Percentiles rank a stretch among this genome's conserved stretches.
These are phyloP conservation scores for Herminia tarsipennalis DNA, from an alignment of 2,888 invertebrate genomes.

Conservation along the genomic window DNA sequence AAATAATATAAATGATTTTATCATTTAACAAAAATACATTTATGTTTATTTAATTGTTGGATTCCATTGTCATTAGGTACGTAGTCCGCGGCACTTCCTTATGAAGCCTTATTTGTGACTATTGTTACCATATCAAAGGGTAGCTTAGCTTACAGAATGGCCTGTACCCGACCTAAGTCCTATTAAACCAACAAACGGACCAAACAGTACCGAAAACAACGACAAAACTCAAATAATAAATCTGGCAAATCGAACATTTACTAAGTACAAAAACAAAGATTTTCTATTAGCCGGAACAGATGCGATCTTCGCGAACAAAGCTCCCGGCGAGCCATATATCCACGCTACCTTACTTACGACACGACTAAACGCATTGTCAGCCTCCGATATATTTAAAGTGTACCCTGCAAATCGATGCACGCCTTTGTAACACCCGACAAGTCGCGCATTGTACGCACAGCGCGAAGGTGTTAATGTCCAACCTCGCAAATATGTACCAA, in stretches of 20 bases:
- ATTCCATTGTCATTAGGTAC: too few species aligned
- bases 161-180: neutral
- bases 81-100: too few species aligned
- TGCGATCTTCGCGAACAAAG: slow-evolving; percentile 69
- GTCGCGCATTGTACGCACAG: slow-evolving; percentile 57
- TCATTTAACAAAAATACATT: too few species aligned
- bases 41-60: too few species aligned
- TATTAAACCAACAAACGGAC: slow-evolving; percentile 1
- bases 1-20: too few species aligned
- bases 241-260: slow-evolving; percentile 33
- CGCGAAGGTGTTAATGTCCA: slow-evolving; percentile 65
- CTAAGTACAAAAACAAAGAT: slow-evolving; percentile 51
- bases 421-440: slow-evolving; percentile 64
- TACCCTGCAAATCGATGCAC: slow-evolving; percentile 66
- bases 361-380: slow-evolving; percentile 54
- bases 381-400: slow-evolving; percentile 68
- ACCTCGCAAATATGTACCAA: slow-evolving; percentile 68
- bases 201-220: slow-evolving; percentile 18
- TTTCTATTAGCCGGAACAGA: slow-evolving; percentile 72
- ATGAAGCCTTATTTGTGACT: too few species aligned
- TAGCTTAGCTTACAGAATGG: too few species aligned
- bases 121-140: too few species aligned
- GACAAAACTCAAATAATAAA: slow-evolving; percentile 33
- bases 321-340: slow-evolving; percentile 62
- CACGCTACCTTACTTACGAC: slow-evolving; percentile 60